A percentile compares a stretch with the other conserved stretches of the same genome.
Evolutionary conservation across 2,113 vertebrate species (phyloP).

Genomic region (Ptilorrhoa leucosticta): DNA sequence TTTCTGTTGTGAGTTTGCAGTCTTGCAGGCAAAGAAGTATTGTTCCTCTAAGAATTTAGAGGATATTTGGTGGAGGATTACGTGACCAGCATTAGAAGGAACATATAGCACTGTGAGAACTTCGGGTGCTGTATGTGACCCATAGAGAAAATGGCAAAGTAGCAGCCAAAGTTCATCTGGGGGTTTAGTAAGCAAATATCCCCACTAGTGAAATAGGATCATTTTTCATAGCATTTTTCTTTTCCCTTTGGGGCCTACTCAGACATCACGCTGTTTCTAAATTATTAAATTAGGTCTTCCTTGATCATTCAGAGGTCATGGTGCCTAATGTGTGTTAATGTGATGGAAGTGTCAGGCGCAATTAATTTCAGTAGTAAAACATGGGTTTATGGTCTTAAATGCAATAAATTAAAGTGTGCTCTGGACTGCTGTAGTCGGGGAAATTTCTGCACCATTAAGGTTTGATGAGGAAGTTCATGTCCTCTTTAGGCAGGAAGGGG

Average conservation of each 20-base stretch:
- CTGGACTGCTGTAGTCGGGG: conserved; percentile 26
- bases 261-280: background rate
- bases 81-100: background rate
- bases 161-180: background rate
- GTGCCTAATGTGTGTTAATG: conserved; percentile 62
- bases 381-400: conserved; percentile 39
- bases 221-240: conserved; percentile 26
- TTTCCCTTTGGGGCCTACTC: conserved; percentile 12
- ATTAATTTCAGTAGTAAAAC: conserved; percentile 65
- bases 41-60: background rate
- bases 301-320: conserved; percentile 54
- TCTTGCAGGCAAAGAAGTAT: background rate
- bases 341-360: conserved; percentile 60
- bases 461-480: conserved; percentile 32
- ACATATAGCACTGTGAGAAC: background rate
- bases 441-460: conserved; percentile 63
- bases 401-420: conserved; percentile 39
- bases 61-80: background rate
- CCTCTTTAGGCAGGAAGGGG: background rate
- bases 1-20: background rate
- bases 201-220: background rate
- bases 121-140: background rate
- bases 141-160: background rate
- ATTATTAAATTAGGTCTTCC: conserved; percentile 65
- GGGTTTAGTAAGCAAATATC: conserved; percentile 27